Percentiles rank a stretch among this genome's conserved stretches.
Conservation (phyloP, 2,797 vertebrate genomes). For the Falco naumanni region DNA sequence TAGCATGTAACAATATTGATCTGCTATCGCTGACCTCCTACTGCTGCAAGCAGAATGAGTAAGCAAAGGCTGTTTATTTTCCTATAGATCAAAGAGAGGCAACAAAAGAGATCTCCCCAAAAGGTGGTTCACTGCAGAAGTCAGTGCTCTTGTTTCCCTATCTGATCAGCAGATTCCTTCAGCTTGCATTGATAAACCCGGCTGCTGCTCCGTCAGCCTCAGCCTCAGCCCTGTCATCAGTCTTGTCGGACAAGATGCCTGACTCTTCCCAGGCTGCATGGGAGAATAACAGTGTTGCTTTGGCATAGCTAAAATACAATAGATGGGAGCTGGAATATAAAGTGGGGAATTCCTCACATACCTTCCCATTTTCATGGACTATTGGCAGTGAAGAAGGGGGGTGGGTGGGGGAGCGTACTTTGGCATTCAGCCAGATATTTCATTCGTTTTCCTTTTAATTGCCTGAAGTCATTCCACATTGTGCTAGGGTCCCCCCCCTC, state of each 20-base stretch:
- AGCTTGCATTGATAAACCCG: slow-evolving; percentile 75
- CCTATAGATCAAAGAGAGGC: slow-evolving; percentile 55
- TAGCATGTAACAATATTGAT: background rate
- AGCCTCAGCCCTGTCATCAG: slow-evolving; percentile 78
- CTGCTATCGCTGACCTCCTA: background rate
- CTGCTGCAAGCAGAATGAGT: slow-evolving; percentile 25
- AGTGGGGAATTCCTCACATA: slow-evolving; percentile 86
- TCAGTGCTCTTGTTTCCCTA: slow-evolving; percentile 79
- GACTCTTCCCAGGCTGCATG: slow-evolving; percentile 82
- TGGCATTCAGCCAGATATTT: slow-evolving; percentile 66
- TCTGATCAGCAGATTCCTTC: slow-evolving; percentile 83
- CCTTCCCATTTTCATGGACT: slow-evolving; percentile 86
- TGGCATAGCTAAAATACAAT: slow-evolving; percentile 69
- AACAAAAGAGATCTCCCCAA: slow-evolving; percentile 50
- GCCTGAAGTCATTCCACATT: background rate
- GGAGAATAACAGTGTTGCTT: slow-evolving; percentile 80
- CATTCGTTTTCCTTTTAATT: background rate
- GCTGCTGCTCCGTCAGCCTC: slow-evolving; percentile 32
- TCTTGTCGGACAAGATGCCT: slow-evolving; percentile 86
- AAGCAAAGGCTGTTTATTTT: slow-evolving; percentile 52
- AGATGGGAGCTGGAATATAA: slow-evolving; percentile 72
- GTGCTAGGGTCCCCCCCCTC: background rate
- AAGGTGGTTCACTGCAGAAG: slow-evolving; percentile 67
- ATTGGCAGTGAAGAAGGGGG: slow-evolving; percentile 69
- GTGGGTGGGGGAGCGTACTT: background rate